Conservation (phyloP, 2,888 invertebrate species). For the Microctonus hyperodae region DNA sequence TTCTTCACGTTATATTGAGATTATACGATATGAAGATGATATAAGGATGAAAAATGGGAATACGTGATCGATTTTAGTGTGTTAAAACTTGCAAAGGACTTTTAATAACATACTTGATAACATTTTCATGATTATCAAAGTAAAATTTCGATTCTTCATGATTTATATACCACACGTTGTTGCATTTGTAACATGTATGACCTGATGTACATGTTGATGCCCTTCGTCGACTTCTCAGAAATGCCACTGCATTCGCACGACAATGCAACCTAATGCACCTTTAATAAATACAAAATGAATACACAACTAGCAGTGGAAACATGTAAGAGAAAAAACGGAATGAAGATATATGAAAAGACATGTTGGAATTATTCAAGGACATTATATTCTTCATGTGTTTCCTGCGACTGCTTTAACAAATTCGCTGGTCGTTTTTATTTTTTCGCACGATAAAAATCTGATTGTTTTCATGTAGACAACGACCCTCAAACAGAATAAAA, state of each 20-base stretch:
- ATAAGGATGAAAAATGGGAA: conserved; percentile 8
- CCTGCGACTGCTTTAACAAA: conserved; percentile 18
- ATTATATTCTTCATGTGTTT: conserved; percentile 1
- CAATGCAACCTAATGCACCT: background rate
- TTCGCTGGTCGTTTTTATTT: conserved; percentile 5
- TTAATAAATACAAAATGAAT: background rate
- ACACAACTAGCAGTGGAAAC: background rate
- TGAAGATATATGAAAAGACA: background rate
- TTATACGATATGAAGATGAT: background rate
- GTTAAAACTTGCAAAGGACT: no score
- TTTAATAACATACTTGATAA: background rate
- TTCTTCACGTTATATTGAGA: background rate
- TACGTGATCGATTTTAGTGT: background rate
- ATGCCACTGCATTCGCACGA: background rate
- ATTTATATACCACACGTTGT: background rate
- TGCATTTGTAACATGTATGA: background rate
- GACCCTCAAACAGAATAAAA: conserved; percentile 2
- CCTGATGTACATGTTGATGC: background rate
- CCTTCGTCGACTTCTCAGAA: background rate
- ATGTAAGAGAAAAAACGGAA: background rate
- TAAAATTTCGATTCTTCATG: background rate
- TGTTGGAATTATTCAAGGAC: conserved; percentile 15
- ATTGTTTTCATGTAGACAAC: conserved; percentile 10
- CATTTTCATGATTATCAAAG: background rate
- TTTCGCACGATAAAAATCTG: conserved; percentile 19